Evolutionary conservation across 2,888 invertebrate genomes (phyloP), one percentile per base, ranked within the genome.

Genomic region (Netelia virgata): DNA sequence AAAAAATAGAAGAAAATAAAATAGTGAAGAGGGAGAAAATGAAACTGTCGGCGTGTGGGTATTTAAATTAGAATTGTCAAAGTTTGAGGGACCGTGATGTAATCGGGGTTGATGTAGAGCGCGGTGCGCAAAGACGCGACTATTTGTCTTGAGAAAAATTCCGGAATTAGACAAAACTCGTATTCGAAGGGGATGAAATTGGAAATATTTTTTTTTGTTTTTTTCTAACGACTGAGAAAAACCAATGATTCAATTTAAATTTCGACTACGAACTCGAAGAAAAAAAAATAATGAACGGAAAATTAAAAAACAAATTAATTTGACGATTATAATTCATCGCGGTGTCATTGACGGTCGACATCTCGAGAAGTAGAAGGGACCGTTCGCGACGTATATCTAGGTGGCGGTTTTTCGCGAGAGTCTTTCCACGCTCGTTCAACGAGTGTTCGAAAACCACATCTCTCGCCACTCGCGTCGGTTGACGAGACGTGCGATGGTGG

Each of bases 401-500:
- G 43, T 64, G 75, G 69, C 47, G 9, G 63, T 66, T 28, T 66
- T 28, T 20, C 63, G 57, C 10, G 74, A 63, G 74, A 36, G 50
- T 64, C 63, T 64, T 63, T 66, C 73, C 18, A 55, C 9, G 64
- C 55, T 20, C 18, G 28, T 28, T 63, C 72, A 63, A 16, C 74
- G 63, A 73, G 41, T 20, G 69, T 70, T 74, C 36, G 74, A 74
- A 75, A 41, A 66, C 79, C 36, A 70, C 68, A 47, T 68, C 66
- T 72, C 82, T 66, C 55, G 55, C 41, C 36, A 8, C 20, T 28
- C 57, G 6, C 36, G 14, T 10, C 1, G 63, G 53, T 64, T 50
- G 63, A 53, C 53, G 66, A 66, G 55, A 76, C 64, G 63, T 82
- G 88, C 83, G 74, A 80, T 82, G 75, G 74, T 79, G 84, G 79